A percentile compares a stretch with the other conserved stretches of the same genome.
These are phyloP conservation scores for Typhlichthys subterraneus DNA, from an alignment of 2,797 vertebrate species.

Conservation along the genomic window DNA sequence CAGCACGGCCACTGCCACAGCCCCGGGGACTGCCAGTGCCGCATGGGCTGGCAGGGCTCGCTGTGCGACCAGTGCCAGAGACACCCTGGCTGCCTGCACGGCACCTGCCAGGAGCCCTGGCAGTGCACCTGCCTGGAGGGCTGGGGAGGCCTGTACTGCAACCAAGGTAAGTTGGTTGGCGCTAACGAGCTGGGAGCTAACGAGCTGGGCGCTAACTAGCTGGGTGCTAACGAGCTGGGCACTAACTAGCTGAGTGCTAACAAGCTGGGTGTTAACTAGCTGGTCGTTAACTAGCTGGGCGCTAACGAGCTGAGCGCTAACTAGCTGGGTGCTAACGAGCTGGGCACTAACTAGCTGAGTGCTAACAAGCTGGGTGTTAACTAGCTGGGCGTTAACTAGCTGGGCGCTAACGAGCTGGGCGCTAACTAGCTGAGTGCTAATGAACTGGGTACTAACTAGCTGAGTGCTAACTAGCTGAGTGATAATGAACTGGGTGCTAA, in stretches of 20 bases:
- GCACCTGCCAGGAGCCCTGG: slow-evolving; percentile 81
- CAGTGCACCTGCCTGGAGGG: slow-evolving; percentile 85
- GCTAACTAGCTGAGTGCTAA: too few species aligned
- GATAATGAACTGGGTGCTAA: not conserved
- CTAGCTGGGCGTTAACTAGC: too few species aligned
- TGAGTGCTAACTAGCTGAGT: not conserved
- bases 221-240: not conserved
- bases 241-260: too few species aligned
- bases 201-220: not conserved
- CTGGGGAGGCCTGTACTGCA: slow-evolving; percentile 86
- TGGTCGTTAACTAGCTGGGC: too few species aligned
- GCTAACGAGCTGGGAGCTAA: not conserved
- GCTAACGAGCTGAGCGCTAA: too few species aligned
- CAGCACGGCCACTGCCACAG: slow-evolving; percentile 80
- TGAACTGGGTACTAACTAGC: too few species aligned
- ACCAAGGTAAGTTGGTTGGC: slow-evolving; percentile 68
- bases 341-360: too few species aligned
- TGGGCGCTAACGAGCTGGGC: too few species aligned
- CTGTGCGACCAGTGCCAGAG: slow-evolving; percentile 80
- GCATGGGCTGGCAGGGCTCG: slow-evolving; percentile 84
- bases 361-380: too few species aligned
- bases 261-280: too few species aligned
- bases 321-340: too few species aligned
- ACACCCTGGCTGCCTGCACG: slow-evolving; percentile 81
- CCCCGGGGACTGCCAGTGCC: slow-evolving; percentile 83